phyloP scores from a whole-genome alignment of 1,140 invertebrate genomes.

The Drosophila guanche region DNA sequence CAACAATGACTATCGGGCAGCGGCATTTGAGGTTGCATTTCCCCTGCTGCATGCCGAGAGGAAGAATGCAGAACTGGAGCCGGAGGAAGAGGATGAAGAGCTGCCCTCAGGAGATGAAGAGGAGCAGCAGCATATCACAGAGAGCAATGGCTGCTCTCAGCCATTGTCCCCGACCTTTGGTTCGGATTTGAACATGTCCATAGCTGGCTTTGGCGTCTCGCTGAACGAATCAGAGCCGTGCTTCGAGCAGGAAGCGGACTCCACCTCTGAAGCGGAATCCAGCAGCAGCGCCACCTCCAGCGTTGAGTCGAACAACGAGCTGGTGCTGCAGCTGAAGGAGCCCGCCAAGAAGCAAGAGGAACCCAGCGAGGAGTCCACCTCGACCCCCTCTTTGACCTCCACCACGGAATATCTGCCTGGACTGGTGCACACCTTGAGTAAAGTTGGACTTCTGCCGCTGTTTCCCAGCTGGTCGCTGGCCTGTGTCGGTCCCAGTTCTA shows the following conservation, averaged over 20 bases:
- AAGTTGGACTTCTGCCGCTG: slow-evolving; percentile 90
- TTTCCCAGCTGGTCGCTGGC: slow-evolving; percentile 97
- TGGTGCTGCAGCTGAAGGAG: slow-evolving; percentile 68
- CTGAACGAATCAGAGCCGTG: slow-evolving; percentile 37
- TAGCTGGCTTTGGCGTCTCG: slow-evolving; percentile 59
- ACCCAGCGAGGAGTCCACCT: slow-evolving; percentile 1
- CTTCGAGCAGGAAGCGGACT: slow-evolving; percentile 18
- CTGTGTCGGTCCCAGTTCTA: slow-evolving; percentile 94
- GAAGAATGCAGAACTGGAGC: background rate
- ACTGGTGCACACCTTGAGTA: slow-evolving; percentile 93
- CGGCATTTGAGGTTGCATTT: slow-evolving; percentile 73
- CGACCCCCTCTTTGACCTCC: slow-evolving; percentile 85
- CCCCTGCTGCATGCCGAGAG: slow-evolving; percentile 56
- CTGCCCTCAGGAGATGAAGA: slow-evolving; percentile 4
- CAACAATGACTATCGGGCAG: slow-evolving; percentile 85
- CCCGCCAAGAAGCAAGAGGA: slow-evolving; percentile 24
- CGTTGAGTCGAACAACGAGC: slow-evolving; percentile 59
- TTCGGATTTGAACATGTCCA: slow-evolving; percentile 69
- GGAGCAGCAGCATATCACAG: background rate
- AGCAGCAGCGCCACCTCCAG: slow-evolving; percentile 44
- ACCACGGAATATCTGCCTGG: slow-evolving; percentile 95
- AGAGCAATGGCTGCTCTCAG: slow-evolving; percentile 55
- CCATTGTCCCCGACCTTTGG: slow-evolving; percentile 62
- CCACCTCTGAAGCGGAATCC: slow-evolving; percentile 19
- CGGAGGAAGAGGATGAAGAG: slow-evolving; percentile 12